A percentile compares a stretch with the other conserved stretches of the same genome.
These are phyloP conservation scores for Tachypleus tridentatus DNA, from an alignment of 1,140 invertebrate genomes.

Conservation along the genomic window DNA sequence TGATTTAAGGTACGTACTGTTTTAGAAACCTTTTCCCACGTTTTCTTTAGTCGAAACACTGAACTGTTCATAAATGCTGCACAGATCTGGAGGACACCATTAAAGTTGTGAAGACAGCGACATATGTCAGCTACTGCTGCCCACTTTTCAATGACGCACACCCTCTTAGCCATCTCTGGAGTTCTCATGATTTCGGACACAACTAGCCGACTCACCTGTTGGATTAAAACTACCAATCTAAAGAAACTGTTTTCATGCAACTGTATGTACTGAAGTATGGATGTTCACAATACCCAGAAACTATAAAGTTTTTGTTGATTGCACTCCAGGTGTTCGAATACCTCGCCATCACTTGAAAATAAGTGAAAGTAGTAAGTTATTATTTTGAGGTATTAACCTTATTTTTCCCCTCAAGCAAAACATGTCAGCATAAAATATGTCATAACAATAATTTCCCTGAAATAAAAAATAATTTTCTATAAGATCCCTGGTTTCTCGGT, in stretches of 20 bases:
- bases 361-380: neutral
- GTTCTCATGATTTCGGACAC: constrained; percentile 74
- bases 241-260: too few species aligned
- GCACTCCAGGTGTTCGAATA: too few species aligned
- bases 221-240: neutral
- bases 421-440: too few species aligned
- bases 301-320: too few species aligned
- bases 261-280: too few species aligned
- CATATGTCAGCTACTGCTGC: constrained; percentile 85
- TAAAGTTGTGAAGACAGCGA: constrained; percentile 84
- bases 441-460: too few species aligned
- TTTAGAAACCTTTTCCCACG: constrained; percentile 89
- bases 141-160: constrained; percentile 87
- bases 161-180: constrained; percentile 51
- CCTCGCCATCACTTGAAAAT: too few species aligned
- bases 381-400: too few species aligned
- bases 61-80: constrained; percentile 84
- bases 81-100: constrained; percentile 87
- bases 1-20: constrained; percentile 47
- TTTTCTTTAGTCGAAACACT: constrained; percentile 79
- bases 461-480: too few species aligned
- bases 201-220: constrained; percentile 63
- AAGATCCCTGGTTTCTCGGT: too few species aligned
- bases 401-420: too few species aligned
- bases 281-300: too few species aligned